Evolutionary conservation across 1,140 invertebrate species (phyloP).

Genomic region (Heliothis virescens): DNA sequence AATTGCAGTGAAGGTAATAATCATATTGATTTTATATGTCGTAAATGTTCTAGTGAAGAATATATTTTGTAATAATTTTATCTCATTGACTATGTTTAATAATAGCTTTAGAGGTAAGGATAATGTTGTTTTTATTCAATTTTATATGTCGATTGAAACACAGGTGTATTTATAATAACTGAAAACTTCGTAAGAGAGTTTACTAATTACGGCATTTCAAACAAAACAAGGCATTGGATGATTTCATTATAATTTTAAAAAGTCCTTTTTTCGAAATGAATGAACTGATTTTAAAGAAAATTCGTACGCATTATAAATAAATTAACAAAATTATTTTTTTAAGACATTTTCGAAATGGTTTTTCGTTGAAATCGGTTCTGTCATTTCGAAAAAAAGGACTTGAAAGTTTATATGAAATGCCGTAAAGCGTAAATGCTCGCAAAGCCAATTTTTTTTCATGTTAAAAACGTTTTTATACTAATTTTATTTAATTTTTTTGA

Average conservation of each 20-base stretch:
- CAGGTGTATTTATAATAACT: slow-evolving; percentile 1
- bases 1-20: slow-evolving; percentile 8
- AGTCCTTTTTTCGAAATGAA: neutral
- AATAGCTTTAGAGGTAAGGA: slow-evolving; percentile 5
- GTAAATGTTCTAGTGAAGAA: neutral
- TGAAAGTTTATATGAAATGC: no score
- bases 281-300: slow-evolving; percentile 3
- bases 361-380: neutral
- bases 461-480: slow-evolving; percentile 4
- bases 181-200: slow-evolving; percentile 2
- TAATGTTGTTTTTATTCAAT: slow-evolving; percentile 6
- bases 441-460: neutral
- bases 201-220: slow-evolving; percentile 5
- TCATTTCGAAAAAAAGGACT: neutral
- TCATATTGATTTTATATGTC: slow-evolving; percentile 3
- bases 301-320: neutral
- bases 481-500: neutral
- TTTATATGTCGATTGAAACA: neutral
- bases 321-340: neutral
- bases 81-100: slow-evolving; percentile 5
- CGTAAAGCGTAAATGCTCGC: neutral
- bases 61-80: neutral
- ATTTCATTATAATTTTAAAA: slow-evolving; percentile 3
- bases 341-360: neutral
- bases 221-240: slow-evolving; percentile 2